These are phyloP conservation scores for Triplophysa bombifrons DNA, from an alignment of 2,797 vertebrate genomes.

Conservation along the genomic window DNA sequence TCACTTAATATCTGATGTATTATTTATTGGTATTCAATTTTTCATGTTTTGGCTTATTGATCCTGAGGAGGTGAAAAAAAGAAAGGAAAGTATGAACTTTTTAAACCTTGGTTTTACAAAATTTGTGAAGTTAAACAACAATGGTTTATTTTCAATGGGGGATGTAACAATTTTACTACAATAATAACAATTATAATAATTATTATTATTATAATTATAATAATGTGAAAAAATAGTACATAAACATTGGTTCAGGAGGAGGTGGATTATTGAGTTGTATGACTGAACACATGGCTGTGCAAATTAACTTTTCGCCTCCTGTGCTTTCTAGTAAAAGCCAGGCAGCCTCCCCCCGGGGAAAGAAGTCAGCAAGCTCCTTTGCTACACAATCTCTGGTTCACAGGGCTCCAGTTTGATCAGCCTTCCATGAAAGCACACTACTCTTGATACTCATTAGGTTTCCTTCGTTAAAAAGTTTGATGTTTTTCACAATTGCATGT, in stretches of 20 bases:
- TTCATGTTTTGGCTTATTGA: slow-evolving; percentile 51
- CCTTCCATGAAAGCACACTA: slow-evolving; percentile 53
- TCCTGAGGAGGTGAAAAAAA: slow-evolving; percentile 7
- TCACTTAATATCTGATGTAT: slow-evolving; percentile 43
- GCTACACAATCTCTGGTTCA: slow-evolving; percentile 53
- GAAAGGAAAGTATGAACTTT: slow-evolving; percentile 4
- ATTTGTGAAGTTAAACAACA: not conserved
- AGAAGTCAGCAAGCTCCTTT: slow-evolving; percentile 58
- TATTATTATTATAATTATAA: not conserved
- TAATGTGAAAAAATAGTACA: not conserved
- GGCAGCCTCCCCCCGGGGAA: slow-evolving; percentile 50
- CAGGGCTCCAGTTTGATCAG: slow-evolving; percentile 67
- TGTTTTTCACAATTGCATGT: slow-evolving; percentile 64
- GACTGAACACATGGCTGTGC: slow-evolving; percentile 53
- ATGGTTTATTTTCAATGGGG: not conserved
- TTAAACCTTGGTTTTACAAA: not conserved
- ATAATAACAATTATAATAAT: slow-evolving; percentile 10
- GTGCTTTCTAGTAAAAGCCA: slow-evolving; percentile 58
- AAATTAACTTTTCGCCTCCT: slow-evolving; percentile 55
- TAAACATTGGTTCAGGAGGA: not conserved
- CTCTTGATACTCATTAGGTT: slow-evolving; percentile 73
- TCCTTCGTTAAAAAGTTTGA: slow-evolving; percentile 71
- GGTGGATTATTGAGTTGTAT: slow-evolving; percentile 46
- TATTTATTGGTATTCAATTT: slow-evolving; percentile 50
- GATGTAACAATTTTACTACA: not conserved